phyloP scores from a whole-genome alignment of 2,113 vertebrate species.

The Zosterops pallidus region DNA sequence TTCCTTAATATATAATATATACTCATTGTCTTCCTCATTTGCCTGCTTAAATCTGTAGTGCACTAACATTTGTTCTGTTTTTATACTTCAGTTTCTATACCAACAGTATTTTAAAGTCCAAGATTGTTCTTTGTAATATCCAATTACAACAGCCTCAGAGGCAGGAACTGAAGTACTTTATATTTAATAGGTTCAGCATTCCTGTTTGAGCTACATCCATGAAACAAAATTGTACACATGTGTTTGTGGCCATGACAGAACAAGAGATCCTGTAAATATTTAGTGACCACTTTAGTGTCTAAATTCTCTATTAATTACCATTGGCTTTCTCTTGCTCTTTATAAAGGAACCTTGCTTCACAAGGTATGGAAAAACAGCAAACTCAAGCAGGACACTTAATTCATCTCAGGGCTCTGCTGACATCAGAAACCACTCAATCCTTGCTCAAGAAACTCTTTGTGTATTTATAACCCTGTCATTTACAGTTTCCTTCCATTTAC shows the following conservation, averaged over 20 bases:
- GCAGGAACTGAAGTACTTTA: neutral
- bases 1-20: neutral
- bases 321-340: neutral
- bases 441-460: neutral
- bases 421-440: constrained; percentile 13
- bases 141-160: neutral
- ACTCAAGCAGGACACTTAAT: neutral
- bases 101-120: neutral
- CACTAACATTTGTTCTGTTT: neutral
- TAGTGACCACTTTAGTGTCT: neutral
- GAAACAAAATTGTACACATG: neutral
- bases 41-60: neutral
- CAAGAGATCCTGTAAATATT: neutral
- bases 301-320: neutral
- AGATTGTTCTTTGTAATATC: neutral
- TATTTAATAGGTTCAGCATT: neutral
- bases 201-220: neutral
- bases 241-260: neutral
- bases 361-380: neutral
- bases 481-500: neutral
- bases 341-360: neutral
- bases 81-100: neutral
- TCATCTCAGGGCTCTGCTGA: neutral
- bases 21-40: neutral
- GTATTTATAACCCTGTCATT: constrained; percentile 26